These are phyloP conservation scores for Ditula angustiorana DNA, from an alignment of 2,888 invertebrate genomes.

Conservation along the genomic window DNA sequence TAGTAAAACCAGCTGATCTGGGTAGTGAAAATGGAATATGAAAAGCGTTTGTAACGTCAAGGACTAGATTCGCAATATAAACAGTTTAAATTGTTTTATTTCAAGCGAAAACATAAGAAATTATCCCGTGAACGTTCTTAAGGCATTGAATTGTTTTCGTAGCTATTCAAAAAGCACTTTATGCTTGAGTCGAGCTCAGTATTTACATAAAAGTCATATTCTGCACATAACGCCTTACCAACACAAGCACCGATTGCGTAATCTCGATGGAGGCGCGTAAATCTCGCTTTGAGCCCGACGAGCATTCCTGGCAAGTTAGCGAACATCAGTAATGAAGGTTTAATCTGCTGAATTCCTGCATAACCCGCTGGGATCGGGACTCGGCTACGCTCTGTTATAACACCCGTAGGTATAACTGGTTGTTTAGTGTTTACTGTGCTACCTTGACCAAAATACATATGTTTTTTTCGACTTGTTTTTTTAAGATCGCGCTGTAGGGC, in stretches of 20 bases:
- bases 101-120: too few species aligned
- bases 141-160: too few species aligned
- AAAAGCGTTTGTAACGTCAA: too few species aligned
- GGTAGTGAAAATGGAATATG: too few species aligned
- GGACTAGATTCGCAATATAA: too few species aligned
- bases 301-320: slow-evolving; percentile 71
- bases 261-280: slow-evolving; percentile 62
- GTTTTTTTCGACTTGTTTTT: neutral
- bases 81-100: too few species aligned
- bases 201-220: slow-evolving; percentile 71
- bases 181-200: slow-evolving; percentile 34
- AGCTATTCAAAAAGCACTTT: too few species aligned
- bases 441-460: neutral
- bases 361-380: slow-evolving; percentile 62
- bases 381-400: slow-evolving; percentile 52
- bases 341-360: slow-evolving; percentile 71
- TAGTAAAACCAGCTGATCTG: too few species aligned
- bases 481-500: too few species aligned
- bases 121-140: too few species aligned
- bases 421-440: slow-evolving; percentile 8
- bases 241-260: slow-evolving; percentile 47
- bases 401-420: slow-evolving; percentile 9
- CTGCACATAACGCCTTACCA: slow-evolving; percentile 60
- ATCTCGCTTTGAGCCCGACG: slow-evolving; percentile 68
- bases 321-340: slow-evolving; percentile 77